Evolutionary conservation across 2,888 invertebrate species (phyloP).

Genomic region (Melinopterus prodromus): DNA sequence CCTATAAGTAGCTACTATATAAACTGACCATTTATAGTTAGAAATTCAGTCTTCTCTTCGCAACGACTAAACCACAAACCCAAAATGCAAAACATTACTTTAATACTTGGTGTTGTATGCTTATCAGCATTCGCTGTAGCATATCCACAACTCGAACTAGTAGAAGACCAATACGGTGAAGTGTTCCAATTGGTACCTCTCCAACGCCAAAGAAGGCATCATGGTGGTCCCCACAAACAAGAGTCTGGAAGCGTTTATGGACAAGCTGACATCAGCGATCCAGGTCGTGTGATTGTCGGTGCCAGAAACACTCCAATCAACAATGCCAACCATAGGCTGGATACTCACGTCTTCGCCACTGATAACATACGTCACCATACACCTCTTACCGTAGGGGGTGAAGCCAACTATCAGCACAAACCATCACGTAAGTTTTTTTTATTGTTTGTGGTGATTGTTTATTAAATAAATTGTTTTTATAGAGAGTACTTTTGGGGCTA

Average conservation of each 20-base stretch:
- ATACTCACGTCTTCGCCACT: constrained; percentile 26
- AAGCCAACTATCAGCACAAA: constrained; percentile 30
- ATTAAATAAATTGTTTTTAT: too few species aligned
- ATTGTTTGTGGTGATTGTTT: too few species aligned
- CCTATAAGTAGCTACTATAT: not conserved
- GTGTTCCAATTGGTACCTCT: constrained; percentile 7
- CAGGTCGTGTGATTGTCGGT: constrained; percentile 23
- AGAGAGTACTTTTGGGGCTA: constrained; percentile 30
- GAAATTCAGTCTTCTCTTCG: not conserved
- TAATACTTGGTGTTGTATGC: constrained; percentile 6
- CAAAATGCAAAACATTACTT: constrained; percentile 10
- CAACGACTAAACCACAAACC: not conserved
- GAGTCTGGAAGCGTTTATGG: constrained; percentile 18
- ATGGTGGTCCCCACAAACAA: not conserved
- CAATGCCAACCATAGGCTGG: constrained; percentile 21
- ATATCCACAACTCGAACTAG: not conserved
- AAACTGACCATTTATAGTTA: not conserved
- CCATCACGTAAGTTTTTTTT: constrained; percentile 25
- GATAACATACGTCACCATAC: constrained; percentile 23
- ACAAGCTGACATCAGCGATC: constrained; percentile 6
- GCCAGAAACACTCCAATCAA: constrained; percentile 27
- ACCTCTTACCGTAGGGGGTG: constrained; percentile 18
- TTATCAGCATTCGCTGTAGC: not conserved
- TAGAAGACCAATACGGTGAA: constrained; percentile 7
- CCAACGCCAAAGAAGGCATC: constrained; percentile 29